These are phyloP conservation scores for Bungarus multicinctus DNA, from an alignment of 2,113 vertebrate genomes.

Conservation along the genomic window DNA sequence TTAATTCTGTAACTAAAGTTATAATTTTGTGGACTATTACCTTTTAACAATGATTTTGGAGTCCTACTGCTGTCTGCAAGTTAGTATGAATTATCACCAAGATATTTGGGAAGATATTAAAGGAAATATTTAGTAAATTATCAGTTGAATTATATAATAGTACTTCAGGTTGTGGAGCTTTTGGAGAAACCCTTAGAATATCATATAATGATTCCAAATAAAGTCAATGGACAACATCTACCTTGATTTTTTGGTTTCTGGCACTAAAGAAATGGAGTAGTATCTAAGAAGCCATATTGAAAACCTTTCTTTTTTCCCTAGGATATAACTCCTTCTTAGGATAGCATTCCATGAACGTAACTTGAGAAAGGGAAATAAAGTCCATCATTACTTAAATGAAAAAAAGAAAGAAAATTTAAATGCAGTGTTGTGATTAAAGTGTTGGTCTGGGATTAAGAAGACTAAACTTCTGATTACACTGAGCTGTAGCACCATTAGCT, in stretches of 20 bases:
- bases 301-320: not conserved
- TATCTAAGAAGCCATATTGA: not conserved
- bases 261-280: not conserved
- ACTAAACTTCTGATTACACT: not conserved
- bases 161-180: not conserved
- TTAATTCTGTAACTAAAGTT: not conserved
- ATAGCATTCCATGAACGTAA: not conserved
- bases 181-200: not conserved
- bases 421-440: not conserved
- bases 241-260: not conserved
- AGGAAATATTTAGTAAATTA: not conserved
- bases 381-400: not conserved
- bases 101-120: not conserved
- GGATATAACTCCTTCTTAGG: not conserved
- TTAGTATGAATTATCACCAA: not conserved
- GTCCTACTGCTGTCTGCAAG: not conserved
- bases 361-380: not conserved
- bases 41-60: not conserved
- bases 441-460: not conserved
- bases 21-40: not conserved
- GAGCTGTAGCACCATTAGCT: not conserved
- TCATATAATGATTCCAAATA: not conserved
- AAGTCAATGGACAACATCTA: not conserved
- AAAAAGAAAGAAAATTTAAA: not conserved
- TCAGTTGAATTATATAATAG: not conserved